Evolutionary conservation across 2,113 vertebrate species (phyloP), one percentile per base, ranked within the genome.

Genomic region (Hipposideros armiger): DNA sequence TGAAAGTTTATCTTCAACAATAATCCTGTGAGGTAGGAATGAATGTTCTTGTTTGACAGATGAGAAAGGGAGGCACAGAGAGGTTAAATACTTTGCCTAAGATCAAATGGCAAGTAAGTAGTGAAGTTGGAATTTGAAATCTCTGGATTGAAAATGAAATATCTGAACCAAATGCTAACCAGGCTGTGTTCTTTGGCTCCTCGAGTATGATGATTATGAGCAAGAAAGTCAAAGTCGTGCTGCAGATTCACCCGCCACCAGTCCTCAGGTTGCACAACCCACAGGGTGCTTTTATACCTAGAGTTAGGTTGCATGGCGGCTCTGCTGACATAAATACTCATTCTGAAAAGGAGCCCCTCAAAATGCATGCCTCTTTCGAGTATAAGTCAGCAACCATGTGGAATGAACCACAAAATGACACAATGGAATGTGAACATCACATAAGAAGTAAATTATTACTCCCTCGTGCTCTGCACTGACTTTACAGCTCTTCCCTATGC

Each of bases 131-230:
- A 73, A 94, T 91, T 82, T 86, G 62, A 94, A 95, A 42, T 83
- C 73, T 47, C 60, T 85, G 94, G 87, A 91, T 28, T 62, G 76
- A 92, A 84, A 96, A 69, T n/a, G 52, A 69, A 74, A 66, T n/a
- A 73, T 15, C 26, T 70, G 45, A 73, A 64, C 60, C 17, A 30
- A 40, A 42, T 64, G 4, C 36, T 60, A 54, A 40, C 56, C 60
- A 45, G 87, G n/a, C 60, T 87, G 54, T 73, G 30, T 40, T 54
- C 81, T 92, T 90, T 82, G 67, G 36, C 42, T 16, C 64, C 22
- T 52, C 42, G 40, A 72, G 28, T 36, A 0, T 40, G 54, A 62
- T 3, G 1, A n/a, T 72, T 50, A n/a, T 13, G 26, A 83, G 50
- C 26, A 42, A 70, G 32, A 13, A 3, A 30, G 13, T 77, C 11